phyloP scores from a whole-genome alignment of 2,888 invertebrate genomes.

The Chloromyia formosa region DNA sequence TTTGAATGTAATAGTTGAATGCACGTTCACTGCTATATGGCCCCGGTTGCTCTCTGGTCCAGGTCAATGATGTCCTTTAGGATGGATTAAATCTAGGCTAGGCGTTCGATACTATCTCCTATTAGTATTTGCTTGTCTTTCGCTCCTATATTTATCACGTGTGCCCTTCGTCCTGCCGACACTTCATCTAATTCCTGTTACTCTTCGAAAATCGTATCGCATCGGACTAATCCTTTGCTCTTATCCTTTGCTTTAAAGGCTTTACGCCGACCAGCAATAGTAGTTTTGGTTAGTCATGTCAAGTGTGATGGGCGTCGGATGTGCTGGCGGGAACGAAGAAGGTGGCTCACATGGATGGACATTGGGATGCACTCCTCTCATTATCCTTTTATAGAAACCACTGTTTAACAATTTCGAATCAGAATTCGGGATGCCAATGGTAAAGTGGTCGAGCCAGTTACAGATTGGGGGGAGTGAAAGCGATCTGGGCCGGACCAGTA shows the following conservation, averaged over 20 bases:
- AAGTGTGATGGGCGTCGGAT: background rate
- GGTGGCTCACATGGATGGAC: background rate
- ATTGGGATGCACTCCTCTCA: background rate
- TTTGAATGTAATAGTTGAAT: slow-evolving; percentile 26
- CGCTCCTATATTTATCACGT: background rate
- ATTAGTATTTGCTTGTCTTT: background rate
- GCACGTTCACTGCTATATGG: background rate
- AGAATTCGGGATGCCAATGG: background rate
- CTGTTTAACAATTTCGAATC: background rate
- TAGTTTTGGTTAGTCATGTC: slow-evolving; percentile 1
- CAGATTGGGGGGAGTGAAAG: background rate
- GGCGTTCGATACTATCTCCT: slow-evolving; percentile 5
- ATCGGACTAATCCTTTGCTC: background rate
- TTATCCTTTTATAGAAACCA: slow-evolving; percentile 1
- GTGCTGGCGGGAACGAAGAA: background rate
- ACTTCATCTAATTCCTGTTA: background rate
- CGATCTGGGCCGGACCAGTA: background rate
- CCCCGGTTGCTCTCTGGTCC: background rate
- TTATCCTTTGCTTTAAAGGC: slow-evolving; percentile 1
- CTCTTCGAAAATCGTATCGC: background rate
- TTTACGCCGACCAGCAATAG: slow-evolving; percentile 22
- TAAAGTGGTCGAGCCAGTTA: no score
- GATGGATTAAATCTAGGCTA: background rate
- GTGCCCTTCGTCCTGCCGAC: background rate
- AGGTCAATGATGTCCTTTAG: slow-evolving; percentile 6